phyloP scores from a whole-genome alignment of 2,888 invertebrate genomes.

The Caenorhabditis sulstoni region DNA sequence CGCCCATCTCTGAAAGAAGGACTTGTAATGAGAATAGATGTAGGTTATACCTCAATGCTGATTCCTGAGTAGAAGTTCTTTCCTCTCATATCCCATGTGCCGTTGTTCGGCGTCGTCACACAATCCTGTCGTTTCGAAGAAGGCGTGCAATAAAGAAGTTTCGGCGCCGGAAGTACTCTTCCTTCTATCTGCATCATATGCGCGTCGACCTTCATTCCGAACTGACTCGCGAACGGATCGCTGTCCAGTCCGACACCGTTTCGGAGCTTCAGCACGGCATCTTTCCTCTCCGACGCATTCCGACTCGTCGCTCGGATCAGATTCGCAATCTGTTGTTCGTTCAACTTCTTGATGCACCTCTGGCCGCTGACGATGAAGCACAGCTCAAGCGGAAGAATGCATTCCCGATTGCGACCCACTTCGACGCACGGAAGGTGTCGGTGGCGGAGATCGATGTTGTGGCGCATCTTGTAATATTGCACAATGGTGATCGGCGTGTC shows the following conservation, averaged over 20 bases:
- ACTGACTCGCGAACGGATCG: conserved; percentile 23
- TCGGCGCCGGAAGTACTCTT: conserved; percentile 41
- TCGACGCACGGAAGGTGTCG: conserved; percentile 57
- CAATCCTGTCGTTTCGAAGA: conserved; percentile 18
- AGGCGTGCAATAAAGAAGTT: conserved; percentile 40
- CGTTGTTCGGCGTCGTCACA: conserved; percentile 54
- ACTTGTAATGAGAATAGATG: background rate
- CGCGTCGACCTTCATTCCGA: conserved; percentile 38
- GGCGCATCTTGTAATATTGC: conserved; percentile 44
- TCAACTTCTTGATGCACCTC: conserved; percentile 53
- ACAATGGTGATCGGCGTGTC: conserved; percentile 12
- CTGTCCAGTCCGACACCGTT: conserved; percentile 23
- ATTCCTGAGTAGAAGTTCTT: conserved; percentile 54
- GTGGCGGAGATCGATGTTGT: conserved; percentile 31
- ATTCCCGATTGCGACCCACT: conserved; percentile 22
- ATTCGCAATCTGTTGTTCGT: conserved; percentile 52
- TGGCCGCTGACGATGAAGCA: conserved; percentile 51
- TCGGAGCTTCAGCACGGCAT: conserved; percentile 37
- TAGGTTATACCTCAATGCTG: conserved; percentile 21
- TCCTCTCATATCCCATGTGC: conserved; percentile 59
- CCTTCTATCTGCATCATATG: conserved; percentile 42
- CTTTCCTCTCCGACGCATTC: conserved; percentile 51
- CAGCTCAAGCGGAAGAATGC: conserved; percentile 47
- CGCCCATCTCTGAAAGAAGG: conserved; percentile 48
- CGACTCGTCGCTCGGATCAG: conserved; percentile 54